Conservation (phyloP, 2,113 vertebrate genomes). For the Scytalopus superciliaris region DNA sequence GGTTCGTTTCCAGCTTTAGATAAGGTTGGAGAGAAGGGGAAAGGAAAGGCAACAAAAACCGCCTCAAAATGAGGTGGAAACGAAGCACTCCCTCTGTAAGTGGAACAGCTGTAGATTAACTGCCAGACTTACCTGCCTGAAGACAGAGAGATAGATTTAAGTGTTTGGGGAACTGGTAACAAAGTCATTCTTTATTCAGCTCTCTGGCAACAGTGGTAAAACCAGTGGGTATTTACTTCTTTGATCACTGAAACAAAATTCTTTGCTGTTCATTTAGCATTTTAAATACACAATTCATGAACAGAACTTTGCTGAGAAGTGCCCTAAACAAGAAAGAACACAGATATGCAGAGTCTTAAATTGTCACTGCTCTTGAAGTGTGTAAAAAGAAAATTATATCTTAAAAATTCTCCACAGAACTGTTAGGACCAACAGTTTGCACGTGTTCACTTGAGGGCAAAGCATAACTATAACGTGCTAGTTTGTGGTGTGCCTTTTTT, state of each 20-base stretch:
- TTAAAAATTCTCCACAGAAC: not conserved
- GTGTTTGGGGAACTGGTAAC: not conserved
- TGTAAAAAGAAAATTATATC: not conserved
- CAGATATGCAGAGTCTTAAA: not conserved
- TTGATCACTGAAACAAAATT: constrained; percentile 21
- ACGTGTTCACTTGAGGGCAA: constrained; percentile 22
- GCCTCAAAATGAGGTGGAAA: not conserved
- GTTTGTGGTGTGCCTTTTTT: not conserved
- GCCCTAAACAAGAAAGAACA: not conserved
- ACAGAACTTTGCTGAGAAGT: not conserved
- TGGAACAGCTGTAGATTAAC: not conserved
- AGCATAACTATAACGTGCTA: not conserved
- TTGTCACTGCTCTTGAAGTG: not conserved
- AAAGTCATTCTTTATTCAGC: not conserved
- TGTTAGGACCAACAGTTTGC: not conserved
- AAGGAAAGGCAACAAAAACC: not conserved
- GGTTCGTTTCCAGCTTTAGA: not conserved
- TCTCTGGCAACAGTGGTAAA: constrained; percentile 1
- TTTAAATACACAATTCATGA: not conserved
- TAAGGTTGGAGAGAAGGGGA: not conserved
- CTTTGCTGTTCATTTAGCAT: not conserved
- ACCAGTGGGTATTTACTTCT: constrained; percentile 21
- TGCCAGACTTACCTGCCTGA: not conserved
- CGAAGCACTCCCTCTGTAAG: not conserved
- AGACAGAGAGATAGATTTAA: not conserved